Base-by-base conservation (phyloP, 2,113 vertebrate species). In the Heptranchias perlo region DNA sequence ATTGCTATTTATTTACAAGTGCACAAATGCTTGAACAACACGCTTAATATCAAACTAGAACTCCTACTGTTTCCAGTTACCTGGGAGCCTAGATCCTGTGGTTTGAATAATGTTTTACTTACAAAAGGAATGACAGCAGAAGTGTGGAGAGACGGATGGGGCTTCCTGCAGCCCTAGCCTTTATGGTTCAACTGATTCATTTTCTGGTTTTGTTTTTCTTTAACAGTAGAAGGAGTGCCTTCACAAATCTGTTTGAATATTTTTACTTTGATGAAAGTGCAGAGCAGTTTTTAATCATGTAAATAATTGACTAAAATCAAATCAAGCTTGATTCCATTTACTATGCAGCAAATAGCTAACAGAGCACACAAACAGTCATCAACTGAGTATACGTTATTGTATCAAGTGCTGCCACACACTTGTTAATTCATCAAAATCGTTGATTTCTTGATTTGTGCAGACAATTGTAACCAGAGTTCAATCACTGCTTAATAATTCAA, bases 71-170 rank as follows among this genome's bases (percentile, higher is more conserved):
- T 97, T 97, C 97, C 97, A 98, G 99, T 99, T 99, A 99, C 99
- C 99, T 99, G 98, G 99, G 99, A 99, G 98, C 98, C 98, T 97
- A 97, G 97, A 97, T 97, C 98, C 98, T 97, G 97, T 96, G 97
- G 98, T 97, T 97, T 98, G 97, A 99, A 98, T 98, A 98, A 99
- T 99, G 98, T 97, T 97, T 97, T 96, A 96, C 96, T 97, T 97
- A 99, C 98, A 99, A 99, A 98, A 97, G 97, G 96, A 96, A 96
- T 98, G 99, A 99, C 99, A 99, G 99, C 98, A 99, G 98, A 99
- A 99, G 99, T 99, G 99, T 99, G 99, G 98, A 99, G 99, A 99
- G 99, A 99, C 97, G 98, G 98, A 99, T 99, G 98, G 98, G 98
- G 97, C 97, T 97, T 98, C 98, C 98, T 97, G 98, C 98, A 96